A percentile compares a stretch with the other conserved stretches of the same genome.
phyloP scores from a whole-genome alignment of 2,113 vertebrate species.

The Peucedramus taeniatus region DNA sequence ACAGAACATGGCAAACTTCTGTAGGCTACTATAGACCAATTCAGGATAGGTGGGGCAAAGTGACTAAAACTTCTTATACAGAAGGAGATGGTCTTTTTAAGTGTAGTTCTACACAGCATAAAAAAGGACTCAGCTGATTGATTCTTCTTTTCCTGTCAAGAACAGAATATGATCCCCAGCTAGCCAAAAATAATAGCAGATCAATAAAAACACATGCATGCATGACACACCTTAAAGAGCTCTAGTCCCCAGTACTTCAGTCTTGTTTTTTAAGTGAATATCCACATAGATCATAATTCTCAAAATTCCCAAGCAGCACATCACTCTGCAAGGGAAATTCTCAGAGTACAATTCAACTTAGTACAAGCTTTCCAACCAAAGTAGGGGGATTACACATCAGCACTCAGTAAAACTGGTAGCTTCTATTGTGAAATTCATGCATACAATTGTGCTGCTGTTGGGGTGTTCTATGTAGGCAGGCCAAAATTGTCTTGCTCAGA shows the following conservation, averaged over 20 bases:
- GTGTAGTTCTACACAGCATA: neutral
- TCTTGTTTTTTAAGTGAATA: neutral
- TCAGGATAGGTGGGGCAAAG: neutral
- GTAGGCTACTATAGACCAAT: neutral
- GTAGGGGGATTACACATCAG: neutral
- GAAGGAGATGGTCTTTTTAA: neutral
- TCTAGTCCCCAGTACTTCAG: neutral
- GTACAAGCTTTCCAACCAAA: neutral
- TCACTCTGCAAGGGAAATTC: neutral
- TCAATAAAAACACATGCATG: neutral
- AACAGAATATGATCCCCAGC: neutral
- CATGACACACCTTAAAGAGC: neutral
- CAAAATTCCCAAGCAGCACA: neutral
- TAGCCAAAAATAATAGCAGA: neutral
- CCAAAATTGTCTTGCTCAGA: neutral
- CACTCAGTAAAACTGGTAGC: neutral
- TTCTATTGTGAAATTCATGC: neutral
- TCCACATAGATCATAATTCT: neutral
- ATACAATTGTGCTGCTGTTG: neutral
- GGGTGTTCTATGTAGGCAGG: neutral
- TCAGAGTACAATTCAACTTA: neutral
- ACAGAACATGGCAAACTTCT: neutral
- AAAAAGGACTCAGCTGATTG: neutral
- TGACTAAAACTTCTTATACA: neutral
- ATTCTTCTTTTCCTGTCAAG: neutral